These are phyloP conservation scores for Rhodinocichla rosea DNA, from an alignment of 2,113 vertebrate genomes.

Conservation along the genomic window DNA sequence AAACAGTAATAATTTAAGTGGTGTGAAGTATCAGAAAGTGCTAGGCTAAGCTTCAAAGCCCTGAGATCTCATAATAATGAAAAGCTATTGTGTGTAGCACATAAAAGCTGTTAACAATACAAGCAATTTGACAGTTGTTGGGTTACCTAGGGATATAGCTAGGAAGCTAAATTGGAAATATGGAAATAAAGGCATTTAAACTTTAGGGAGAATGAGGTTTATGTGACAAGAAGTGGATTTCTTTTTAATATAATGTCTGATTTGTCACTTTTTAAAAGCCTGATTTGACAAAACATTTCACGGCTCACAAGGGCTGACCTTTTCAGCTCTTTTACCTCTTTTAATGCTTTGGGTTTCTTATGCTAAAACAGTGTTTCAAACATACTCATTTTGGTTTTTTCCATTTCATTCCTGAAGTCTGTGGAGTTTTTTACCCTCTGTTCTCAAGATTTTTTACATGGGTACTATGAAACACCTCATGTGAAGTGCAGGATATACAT, in stretches of 20 bases:
- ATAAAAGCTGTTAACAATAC: not conserved
- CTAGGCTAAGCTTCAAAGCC: not conserved
- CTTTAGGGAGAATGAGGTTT: not conserved
- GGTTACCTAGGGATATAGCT: not conserved
- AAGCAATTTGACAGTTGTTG: not conserved
- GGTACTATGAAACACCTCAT: not conserved
- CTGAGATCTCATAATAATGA: not conserved
- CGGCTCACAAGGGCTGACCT: not conserved
- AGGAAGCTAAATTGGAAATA: constrained; percentile 19
- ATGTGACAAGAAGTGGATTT: not conserved
- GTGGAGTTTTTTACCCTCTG: not conserved
- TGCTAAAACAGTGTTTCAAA: not conserved
- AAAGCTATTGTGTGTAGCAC: not conserved
- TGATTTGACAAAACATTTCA: not conserved
- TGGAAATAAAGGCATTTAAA: constrained; percentile 28
- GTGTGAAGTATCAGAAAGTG: not conserved
- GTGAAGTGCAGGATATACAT: not conserved
- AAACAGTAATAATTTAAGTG: not conserved
- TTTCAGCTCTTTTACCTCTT: not conserved
- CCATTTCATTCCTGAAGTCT: constrained; percentile 16
- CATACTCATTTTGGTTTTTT: not conserved
- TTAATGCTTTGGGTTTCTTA: not conserved
- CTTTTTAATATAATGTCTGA: not conserved
- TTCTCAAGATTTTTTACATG: not conserved
- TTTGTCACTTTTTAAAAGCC: not conserved